These are phyloP conservation scores for Jordanella pulchra DNA, from an alignment of 2,797 vertebrate genomes.

Conservation along the genomic window DNA sequence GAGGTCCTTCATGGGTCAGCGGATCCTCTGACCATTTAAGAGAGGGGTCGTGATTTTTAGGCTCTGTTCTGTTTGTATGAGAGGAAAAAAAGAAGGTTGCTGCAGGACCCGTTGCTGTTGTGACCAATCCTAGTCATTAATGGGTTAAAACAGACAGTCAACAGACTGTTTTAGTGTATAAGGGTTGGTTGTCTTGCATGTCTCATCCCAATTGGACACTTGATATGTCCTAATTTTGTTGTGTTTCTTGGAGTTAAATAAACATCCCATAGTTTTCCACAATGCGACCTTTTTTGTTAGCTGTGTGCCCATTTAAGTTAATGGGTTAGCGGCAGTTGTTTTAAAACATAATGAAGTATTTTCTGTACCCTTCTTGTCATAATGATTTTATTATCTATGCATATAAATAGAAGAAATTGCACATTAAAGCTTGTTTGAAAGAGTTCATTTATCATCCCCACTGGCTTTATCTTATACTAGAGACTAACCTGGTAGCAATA, in stretches of 20 bases:
- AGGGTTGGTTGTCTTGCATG: conserved; percentile 51
- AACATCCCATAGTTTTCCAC: background rate
- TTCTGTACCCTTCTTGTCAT: too few relatives aligned
- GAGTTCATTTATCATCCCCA: too few relatives aligned
- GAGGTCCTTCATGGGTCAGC: conserved; percentile 67
- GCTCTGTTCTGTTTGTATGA: conserved; percentile 38
- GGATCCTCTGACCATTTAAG: conserved; percentile 57
- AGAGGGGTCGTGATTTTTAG: conserved; percentile 49
- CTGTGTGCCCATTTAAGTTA: background rate
- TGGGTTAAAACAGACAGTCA: conserved; percentile 58
- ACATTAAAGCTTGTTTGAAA: too few relatives aligned
- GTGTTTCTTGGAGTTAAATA: conserved; percentile 8
- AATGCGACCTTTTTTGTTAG: background rate
- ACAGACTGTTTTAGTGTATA: conserved; percentile 53
- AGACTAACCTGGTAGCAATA: too few relatives aligned
- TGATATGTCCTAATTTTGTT: conserved; percentile 19
- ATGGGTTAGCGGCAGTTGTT: too few relatives aligned
- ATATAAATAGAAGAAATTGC: too few relatives aligned
- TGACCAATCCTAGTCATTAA: conserved; percentile 61
- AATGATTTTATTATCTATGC: too few relatives aligned
- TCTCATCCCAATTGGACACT: conserved; percentile 44
- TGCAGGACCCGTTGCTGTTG: conserved; percentile 63
- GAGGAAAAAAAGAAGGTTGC: conserved; percentile 38
- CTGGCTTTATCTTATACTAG: too few relatives aligned
- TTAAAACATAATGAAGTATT: too few relatives aligned